Conservation (phyloP, 2,888 invertebrate species). For the Lamproptera curius region DNA sequence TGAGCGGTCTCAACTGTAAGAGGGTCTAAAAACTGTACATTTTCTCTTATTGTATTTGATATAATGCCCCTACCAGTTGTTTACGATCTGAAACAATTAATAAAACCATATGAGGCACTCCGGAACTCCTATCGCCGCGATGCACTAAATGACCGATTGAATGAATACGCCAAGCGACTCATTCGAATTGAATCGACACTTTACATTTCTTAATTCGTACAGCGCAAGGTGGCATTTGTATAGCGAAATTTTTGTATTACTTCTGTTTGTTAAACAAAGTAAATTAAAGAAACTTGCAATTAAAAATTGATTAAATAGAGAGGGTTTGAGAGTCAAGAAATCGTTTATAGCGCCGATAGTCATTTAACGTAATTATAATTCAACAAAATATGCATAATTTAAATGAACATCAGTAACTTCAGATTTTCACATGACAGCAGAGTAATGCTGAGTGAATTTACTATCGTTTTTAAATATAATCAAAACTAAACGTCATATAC, state of each 20-base stretch:
- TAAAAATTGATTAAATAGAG: no score
- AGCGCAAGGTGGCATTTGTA: slow-evolving; percentile 17
- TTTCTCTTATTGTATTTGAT: slow-evolving; percentile 12
- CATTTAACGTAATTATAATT: no score
- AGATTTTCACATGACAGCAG: no score
- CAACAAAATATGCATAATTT: no score
- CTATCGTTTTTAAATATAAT: no score
- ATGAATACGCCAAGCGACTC: slow-evolving; percentile 44
- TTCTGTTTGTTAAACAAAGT: not conserved
- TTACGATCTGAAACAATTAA: slow-evolving; percentile 34
- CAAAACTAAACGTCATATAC: no score
- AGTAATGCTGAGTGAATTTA: no score
- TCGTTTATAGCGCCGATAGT: no score
- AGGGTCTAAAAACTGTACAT: slow-evolving; percentile 7
- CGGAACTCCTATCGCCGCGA: slow-evolving; percentile 29
- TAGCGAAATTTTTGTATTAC: not conserved
- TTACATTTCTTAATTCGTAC: slow-evolving; percentile 39
- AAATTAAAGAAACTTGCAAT: no score
- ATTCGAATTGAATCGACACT: slow-evolving; percentile 64
- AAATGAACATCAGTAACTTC: no score
- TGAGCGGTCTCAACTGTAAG: not conserved
- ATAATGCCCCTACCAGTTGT: slow-evolving; percentile 11
- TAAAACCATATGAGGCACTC: slow-evolving; percentile 36
- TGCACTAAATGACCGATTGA: slow-evolving; percentile 39
- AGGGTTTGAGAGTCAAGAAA: no score